Evolutionary conservation across 2,888 invertebrate species (phyloP).

Genomic region (Julus scandinavius): DNA sequence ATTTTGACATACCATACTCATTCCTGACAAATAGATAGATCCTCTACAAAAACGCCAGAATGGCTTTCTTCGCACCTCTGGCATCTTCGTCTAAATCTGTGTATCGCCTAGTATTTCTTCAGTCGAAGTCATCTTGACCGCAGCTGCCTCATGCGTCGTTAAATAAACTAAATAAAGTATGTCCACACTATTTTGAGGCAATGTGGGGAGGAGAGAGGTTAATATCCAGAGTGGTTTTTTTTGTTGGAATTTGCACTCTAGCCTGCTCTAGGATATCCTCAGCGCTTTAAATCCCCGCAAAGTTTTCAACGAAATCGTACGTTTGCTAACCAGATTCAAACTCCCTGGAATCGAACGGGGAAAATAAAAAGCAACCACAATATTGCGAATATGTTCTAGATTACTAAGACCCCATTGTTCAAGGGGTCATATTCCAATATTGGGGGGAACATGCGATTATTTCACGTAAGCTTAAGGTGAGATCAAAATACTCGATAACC

Average conservation of each 20-base stretch:
- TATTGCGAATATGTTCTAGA: neutral
- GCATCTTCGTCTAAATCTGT: neutral
- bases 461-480: slow-evolving; percentile 31
- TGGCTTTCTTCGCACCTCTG: neutral
- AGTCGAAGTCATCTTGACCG: neutral
- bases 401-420: neutral
- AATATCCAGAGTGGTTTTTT: neutral
- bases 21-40: too few relatives aligned
- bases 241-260: slow-evolving; percentile 35
- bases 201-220: neutral
- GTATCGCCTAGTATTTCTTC: neutral
- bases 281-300: neutral
- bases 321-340: neutral
- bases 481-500: neutral
- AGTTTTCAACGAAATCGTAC: neutral
- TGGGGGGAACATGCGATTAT: slow-evolving; percentile 28
- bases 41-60: too few relatives aligned
- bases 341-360: neutral
- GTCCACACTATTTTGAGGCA: neutral
- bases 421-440: neutral
- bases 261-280: neutral
- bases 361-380: neutral
- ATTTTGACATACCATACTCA: too few relatives aligned
- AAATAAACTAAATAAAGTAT: neutral
- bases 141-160: neutral